Percentiles rank a stretch among this genome's conserved stretches.
Conservation (phyloP, 1,140 invertebrate species). For the Coenobita brevimanus region DNA sequence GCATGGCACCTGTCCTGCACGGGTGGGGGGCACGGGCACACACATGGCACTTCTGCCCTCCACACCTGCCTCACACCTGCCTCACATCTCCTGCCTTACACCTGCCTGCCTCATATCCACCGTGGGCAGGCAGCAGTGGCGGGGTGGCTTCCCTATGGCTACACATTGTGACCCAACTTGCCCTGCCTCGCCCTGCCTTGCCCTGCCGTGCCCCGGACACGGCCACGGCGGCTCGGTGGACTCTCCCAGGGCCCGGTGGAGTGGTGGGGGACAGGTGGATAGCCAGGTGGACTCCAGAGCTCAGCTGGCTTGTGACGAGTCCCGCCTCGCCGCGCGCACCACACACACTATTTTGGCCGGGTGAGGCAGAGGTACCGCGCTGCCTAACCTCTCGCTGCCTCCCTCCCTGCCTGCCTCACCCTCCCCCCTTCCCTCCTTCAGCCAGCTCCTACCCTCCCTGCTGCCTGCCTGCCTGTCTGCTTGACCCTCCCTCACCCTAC, state of each 20-base stretch:
- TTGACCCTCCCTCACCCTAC: background rate
- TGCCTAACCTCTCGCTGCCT: background rate
- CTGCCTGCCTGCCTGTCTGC: background rate
- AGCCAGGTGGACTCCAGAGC: conserved; percentile 47
- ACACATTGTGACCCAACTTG: too few relatives aligned
- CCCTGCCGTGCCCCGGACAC: conserved; percentile 2
- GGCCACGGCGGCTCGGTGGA: conserved; percentile 2
- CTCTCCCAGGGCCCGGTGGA: conserved; percentile 21
- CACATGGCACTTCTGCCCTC: conserved; percentile 54
- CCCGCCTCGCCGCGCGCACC: conserved; percentile 56
- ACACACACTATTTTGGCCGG: conserved; percentile 61
- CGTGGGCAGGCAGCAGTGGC: conserved; percentile 8
- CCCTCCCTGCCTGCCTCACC: conserved; percentile 14
- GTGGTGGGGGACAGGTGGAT: conserved; percentile 16
- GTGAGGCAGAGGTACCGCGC: conserved; percentile 24
- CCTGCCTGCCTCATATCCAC: conserved; percentile 14
- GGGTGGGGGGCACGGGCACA: conserved; percentile 34
- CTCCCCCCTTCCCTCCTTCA: background rate
- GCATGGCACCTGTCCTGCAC: conserved; percentile 58
- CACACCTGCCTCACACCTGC: background rate
- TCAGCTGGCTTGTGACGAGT: conserved; percentile 36
- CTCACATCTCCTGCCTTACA: background rate
- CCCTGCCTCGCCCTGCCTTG: background rate
- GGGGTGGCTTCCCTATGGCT: too few relatives aligned
- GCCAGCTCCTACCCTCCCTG: background rate